Evolutionary conservation across 2,113 vertebrate genomes (phyloP).

Genomic region (Suricata suricatta): DNA sequence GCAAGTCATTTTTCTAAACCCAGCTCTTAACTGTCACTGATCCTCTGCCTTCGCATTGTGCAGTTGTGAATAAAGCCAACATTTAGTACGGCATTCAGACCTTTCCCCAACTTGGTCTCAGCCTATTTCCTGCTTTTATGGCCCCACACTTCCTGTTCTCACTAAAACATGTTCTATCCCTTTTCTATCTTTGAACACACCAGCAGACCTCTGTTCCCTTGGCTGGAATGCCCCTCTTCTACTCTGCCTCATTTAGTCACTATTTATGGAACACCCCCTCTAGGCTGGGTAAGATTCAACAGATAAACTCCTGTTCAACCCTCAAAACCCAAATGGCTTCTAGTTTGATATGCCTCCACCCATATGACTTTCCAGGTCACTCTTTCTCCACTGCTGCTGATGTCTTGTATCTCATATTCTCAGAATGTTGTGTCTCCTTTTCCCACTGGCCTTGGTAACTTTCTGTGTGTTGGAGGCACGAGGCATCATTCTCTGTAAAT

Average conservation of each 20-base stretch:
- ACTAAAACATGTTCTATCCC: background rate
- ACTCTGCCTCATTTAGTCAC: background rate
- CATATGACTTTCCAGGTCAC: background rate
- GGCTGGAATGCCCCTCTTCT: background rate
- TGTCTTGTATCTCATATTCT: background rate
- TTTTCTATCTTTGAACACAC: background rate
- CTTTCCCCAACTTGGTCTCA: background rate
- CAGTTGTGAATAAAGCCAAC: background rate
- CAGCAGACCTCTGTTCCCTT: background rate
- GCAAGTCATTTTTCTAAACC: background rate
- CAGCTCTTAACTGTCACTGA: background rate
- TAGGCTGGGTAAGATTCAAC: background rate
- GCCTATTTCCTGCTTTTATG: background rate
- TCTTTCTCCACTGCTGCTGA: background rate
- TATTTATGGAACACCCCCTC: background rate
- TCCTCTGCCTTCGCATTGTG: background rate
- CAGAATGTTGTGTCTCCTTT: background rate
- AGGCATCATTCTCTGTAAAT: slow-evolving; percentile 48
- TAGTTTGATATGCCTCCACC: background rate
- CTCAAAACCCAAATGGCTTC: slow-evolving; percentile 22
- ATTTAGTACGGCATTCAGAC: background rate
- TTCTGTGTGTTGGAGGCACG: slow-evolving; percentile 7
- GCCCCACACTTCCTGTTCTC: background rate
- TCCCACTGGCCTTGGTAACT: background rate
- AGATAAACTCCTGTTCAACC: slow-evolving; percentile 54